Conservation (phyloP, 2,888 invertebrate species). For the Conus canariensis region DNA sequence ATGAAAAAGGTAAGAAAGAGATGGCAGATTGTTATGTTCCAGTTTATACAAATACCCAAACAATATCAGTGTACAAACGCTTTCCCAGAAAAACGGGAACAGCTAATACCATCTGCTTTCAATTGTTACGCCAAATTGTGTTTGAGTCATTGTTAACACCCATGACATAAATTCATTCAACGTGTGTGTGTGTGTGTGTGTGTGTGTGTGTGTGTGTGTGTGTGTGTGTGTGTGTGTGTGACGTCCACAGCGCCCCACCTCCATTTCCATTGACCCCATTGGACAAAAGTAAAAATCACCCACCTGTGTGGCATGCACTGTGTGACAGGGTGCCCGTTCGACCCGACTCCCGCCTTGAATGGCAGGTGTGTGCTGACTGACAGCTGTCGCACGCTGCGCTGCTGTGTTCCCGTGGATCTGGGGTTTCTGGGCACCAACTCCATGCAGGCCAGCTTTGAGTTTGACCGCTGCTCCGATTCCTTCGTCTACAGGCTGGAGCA, state of each 20-base stretch:
- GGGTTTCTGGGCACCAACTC: slow-evolving; percentile 38
- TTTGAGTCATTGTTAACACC: too few species aligned
- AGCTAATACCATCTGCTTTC: too few species aligned
- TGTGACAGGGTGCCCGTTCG: slow-evolving; percentile 29
- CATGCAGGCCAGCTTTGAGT: slow-evolving; percentile 42
- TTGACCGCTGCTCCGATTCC: slow-evolving; percentile 47
- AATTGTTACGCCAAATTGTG: too few species aligned
- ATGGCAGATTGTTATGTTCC: too few species aligned
- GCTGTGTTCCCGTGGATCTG: slow-evolving; percentile 45
- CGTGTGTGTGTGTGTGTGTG: background rate
- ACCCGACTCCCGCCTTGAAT: slow-evolving; percentile 25
- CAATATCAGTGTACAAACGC: too few species aligned
- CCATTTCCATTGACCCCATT: too few species aligned
- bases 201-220: background rate
- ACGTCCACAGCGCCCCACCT: background rate
- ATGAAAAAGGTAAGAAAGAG: too few species aligned
- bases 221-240: background rate
- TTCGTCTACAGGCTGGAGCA: slow-evolving; percentile 56
- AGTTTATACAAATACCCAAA: too few species aligned
- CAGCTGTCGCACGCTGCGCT: slow-evolving; percentile 39
- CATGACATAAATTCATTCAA: too few species aligned
- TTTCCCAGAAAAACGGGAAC: too few species aligned
- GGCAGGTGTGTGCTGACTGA: slow-evolving; percentile 42
- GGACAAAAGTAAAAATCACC: too few species aligned
- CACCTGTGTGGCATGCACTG: background rate